These are phyloP conservation scores for Lepidocyrtoides sp. DNA, from an alignment of 2,888 invertebrate genomes.

Conservation along the genomic window DNA sequence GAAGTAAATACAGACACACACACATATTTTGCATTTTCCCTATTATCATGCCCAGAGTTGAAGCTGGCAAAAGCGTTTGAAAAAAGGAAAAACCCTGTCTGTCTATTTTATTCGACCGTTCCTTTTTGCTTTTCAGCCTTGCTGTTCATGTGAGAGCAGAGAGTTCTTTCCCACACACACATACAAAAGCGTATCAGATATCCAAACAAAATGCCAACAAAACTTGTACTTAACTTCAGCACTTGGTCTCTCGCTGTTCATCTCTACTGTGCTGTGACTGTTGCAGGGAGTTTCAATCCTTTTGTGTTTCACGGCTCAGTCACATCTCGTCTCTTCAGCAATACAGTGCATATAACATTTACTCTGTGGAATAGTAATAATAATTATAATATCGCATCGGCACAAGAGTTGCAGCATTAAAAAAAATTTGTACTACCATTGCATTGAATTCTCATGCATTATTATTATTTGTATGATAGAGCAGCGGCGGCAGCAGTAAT, in stretches of 20 bases:
- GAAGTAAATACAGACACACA: too few relatives aligned
- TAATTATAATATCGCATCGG: neutral
- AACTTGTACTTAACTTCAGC: neutral
- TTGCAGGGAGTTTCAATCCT: slow-evolving; percentile 65
- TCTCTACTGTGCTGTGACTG: slow-evolving; percentile 2
- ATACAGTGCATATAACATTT: neutral
- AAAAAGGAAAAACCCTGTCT: neutral
- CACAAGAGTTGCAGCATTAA: neutral
- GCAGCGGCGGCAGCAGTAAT: neutral
- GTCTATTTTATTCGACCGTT: neutral
- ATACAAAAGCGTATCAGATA: neutral
- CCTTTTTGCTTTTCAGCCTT: neutral
- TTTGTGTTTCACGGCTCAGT: slow-evolving; percentile 26
- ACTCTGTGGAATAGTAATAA: neutral
- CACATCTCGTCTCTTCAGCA: slow-evolving; percentile 68
- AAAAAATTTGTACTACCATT: neutral
- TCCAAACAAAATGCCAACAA: neutral
- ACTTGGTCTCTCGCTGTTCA: neutral
- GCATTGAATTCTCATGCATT: neutral
- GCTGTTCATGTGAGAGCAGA: neutral
- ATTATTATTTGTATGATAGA: neutral
- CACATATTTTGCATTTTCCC: too few relatives aligned
- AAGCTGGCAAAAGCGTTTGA: neutral
- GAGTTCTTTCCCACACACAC: neutral
- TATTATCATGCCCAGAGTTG: too few relatives aligned